Evolutionary conservation across 2,888 invertebrate genomes (phyloP).

Genomic region (Merodon equestris): DNA sequence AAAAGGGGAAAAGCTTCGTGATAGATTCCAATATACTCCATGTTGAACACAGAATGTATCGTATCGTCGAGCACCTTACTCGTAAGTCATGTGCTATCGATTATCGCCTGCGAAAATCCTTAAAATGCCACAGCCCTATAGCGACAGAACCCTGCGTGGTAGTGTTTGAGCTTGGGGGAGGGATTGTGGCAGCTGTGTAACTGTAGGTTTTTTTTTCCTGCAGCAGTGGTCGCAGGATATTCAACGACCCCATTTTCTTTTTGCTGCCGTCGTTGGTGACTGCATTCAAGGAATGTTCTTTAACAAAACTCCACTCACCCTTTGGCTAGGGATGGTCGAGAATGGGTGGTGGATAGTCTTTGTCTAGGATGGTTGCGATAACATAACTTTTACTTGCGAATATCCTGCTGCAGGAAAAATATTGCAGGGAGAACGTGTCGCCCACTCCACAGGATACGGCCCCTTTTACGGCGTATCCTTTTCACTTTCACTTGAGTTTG

Average conservation of each 20-base stretch:
- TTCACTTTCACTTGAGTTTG: neutral
- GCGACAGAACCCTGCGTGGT: neutral
- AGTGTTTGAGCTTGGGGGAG: neutral
- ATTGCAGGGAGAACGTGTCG: neutral
- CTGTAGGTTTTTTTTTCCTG: slow-evolving; percentile 20
- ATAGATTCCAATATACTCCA: slow-evolving; percentile 7
- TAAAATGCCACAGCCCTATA: neutral
- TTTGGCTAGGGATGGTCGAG: too few species aligned
- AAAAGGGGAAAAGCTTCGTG: slow-evolving; percentile 14
- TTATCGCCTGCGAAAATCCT: slow-evolving; percentile 56
- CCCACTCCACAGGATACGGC: slow-evolving; percentile 2
- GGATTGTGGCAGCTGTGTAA: neutral
- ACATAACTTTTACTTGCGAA: slow-evolving; percentile 63
- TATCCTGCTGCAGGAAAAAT: slow-evolving; percentile 21
- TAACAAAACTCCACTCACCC: neutral
- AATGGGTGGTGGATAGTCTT: slow-evolving; percentile 4
- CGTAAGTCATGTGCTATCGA: slow-evolving; percentile 64
- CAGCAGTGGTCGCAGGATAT: slow-evolving; percentile 10
- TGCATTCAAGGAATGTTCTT: slow-evolving; percentile 29
- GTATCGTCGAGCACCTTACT: slow-evolving; percentile 30
- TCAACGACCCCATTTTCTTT: slow-evolving; percentile 47
- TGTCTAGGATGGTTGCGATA: slow-evolving; percentile 45
- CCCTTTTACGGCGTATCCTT: neutral
- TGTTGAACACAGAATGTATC: slow-evolving; percentile 6
- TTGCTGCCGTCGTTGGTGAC: slow-evolving; percentile 13